phyloP scores from a whole-genome alignment of 2,888 invertebrate genomes.

The Idaea biselata region DNA sequence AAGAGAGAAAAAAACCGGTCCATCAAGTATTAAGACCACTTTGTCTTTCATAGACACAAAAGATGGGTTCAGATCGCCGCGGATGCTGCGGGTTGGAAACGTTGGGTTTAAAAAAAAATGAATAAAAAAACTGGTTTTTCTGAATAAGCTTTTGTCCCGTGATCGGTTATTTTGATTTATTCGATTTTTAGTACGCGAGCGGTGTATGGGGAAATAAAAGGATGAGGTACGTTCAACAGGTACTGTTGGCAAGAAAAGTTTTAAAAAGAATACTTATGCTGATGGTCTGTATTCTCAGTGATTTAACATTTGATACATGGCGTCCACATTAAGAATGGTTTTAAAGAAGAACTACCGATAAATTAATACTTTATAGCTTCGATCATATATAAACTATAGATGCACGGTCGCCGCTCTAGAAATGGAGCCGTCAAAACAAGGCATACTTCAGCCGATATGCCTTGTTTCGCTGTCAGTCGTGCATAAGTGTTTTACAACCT shows the following conservation, averaged over 20 bases:
- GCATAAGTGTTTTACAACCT: no score
- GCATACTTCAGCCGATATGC: no score
- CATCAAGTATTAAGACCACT: constrained; percentile 40
- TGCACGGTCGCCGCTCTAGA: no score
- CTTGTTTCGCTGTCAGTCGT: no score
- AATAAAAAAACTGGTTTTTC: constrained; percentile 63
- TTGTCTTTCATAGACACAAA: constrained; percentile 69
- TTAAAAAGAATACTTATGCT: constrained; percentile 10
- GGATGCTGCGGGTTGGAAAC: constrained; percentile 68
- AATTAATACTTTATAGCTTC: no score
- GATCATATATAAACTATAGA: no score
- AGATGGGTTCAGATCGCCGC: constrained; percentile 66
- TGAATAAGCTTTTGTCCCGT: constrained; percentile 71
- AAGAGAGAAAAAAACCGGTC: constrained; percentile 66
- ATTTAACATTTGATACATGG: no score
- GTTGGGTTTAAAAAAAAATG: constrained; percentile 47
- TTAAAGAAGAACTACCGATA: no score
- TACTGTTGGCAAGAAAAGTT: constrained; percentile 53
- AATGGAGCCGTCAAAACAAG: no score
- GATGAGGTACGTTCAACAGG: constrained; percentile 71
- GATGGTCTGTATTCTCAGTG: neutral
- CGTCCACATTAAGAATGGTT: no score
- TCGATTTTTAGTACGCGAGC: constrained; percentile 72
- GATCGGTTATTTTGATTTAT: constrained; percentile 80
- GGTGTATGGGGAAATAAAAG: constrained; percentile 66